Percentiles rank a stretch among this genome's conserved stretches.
phyloP scores from a whole-genome alignment of 2,888 invertebrate species.

The Orthosia gothica region DNA sequence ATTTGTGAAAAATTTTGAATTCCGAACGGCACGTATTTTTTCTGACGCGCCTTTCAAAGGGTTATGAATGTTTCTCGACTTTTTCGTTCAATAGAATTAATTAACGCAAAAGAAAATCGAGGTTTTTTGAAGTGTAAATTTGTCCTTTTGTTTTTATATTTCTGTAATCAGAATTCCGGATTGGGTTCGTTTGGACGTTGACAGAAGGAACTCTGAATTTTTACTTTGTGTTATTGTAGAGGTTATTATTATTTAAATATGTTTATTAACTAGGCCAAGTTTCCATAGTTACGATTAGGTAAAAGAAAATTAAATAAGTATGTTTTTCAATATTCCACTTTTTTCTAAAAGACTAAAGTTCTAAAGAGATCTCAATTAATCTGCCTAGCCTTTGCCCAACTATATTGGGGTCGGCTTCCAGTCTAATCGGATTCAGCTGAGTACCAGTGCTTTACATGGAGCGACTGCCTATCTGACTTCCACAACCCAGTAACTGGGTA shows the following conservation, averaged over 20 bases:
- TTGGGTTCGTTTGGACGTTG: conserved; percentile 48
- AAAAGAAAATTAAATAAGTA: neutral
- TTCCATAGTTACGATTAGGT: neutral
- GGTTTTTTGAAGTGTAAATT: conserved; percentile 70
- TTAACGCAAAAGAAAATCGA: conserved; percentile 76
- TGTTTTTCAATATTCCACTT: neutral
- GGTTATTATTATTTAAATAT: conserved; percentile 31
- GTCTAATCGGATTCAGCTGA: too few relatives aligned
- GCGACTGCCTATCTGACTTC: too few relatives aligned
- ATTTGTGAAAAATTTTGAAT: conserved; percentile 78
- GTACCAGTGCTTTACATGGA: too few relatives aligned
- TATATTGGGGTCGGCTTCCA: too few relatives aligned
- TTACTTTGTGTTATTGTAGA: conserved; percentile 14
- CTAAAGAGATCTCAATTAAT: too few relatives aligned
- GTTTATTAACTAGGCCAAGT: neutral
- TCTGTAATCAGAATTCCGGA: conserved; percentile 62
- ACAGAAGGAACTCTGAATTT: conserved; percentile 36
- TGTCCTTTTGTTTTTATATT: conserved; percentile 69
- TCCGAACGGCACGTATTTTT: conserved; percentile 55
- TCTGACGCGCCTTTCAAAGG: conserved; percentile 84
- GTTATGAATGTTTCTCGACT: conserved; percentile 72
- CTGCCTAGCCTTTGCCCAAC: too few relatives aligned
- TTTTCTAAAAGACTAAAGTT: too few relatives aligned
- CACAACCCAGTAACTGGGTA: too few relatives aligned
- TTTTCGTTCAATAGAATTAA: conserved; percentile 85